These are phyloP conservation scores for Ethmia dodecea DNA, from an alignment of 2,888 invertebrate genomes.

Conservation along the genomic window DNA sequence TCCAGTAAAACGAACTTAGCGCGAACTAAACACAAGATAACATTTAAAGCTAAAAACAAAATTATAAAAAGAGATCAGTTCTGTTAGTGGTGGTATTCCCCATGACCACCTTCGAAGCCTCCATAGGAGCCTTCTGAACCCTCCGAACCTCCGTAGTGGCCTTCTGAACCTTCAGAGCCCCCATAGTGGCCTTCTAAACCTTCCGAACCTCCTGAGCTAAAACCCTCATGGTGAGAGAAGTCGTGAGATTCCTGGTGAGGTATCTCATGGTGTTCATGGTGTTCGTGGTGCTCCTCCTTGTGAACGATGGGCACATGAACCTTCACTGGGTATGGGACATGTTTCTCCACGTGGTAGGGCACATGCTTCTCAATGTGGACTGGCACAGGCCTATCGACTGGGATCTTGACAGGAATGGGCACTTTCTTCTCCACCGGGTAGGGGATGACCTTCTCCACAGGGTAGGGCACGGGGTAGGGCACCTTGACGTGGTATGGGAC, in stretches of 20 bases:
- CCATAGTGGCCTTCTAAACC: constrained; percentile 22
- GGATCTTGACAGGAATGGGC: constrained; percentile 81
- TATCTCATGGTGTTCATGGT: constrained; percentile 29
- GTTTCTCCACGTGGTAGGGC: constrained; percentile 81
- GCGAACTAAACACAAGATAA: constrained; percentile 66
- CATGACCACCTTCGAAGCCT: constrained; percentile 36
- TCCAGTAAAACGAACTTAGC: constrained; percentile 48
- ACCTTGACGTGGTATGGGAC: constrained; percentile 87
- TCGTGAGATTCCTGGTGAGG: constrained; percentile 1
- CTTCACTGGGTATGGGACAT: constrained; percentile 83
- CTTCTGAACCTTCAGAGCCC: constrained; percentile 26
- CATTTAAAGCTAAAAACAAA: constrained; percentile 66
- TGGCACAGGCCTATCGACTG: constrained; percentile 78
- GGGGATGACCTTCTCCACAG: constrained; percentile 81
- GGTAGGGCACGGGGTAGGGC: constrained; percentile 83
- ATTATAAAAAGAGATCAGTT: constrained; percentile 64
- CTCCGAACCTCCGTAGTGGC: constrained; percentile 26
- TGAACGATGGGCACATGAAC: constrained; percentile 82
- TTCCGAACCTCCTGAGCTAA: constrained; percentile 24
- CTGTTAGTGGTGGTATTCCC: constrained; percentile 62
- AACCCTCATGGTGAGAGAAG: constrained; percentile 2
- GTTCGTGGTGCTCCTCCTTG: constrained; percentile 45
- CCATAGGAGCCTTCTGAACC: constrained; percentile 22
- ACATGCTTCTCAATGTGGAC: constrained; percentile 83
- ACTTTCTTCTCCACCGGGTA: constrained; percentile 82